Evolutionary conservation across 1,140 invertebrate genomes (phyloP), one percentile per base, ranked within the genome.

Genomic region (Formica selysi): DNA sequence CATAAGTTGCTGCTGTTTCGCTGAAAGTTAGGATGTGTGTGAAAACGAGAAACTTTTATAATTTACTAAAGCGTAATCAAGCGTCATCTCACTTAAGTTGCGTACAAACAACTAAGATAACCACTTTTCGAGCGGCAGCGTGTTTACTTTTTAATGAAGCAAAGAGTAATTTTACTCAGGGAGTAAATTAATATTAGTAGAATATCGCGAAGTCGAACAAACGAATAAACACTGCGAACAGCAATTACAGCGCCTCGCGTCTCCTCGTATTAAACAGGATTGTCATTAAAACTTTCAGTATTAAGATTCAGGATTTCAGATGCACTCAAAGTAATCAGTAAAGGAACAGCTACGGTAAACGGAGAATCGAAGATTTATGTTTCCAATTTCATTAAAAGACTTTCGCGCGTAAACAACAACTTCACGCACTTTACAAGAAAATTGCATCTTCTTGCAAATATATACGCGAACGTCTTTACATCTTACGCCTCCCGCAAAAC

Each of bases 341-440:
- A 73, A 73, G 19, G 54, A 29, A 59, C 32, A 80, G 38, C 11
- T 41, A 22, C 11, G 67, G 67, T 26, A 7, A 32, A 22, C 16
- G 38, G 13, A 83, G 38, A 73, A 83, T 83, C 54, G 67, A 83
- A 83, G 79, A 83, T 83, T 83, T 83, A 83, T 73, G 68, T 83
- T 73, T 74, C 13, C 68, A 83, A 83, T 83, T 83, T 74, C 67
- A 83, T 83, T 83, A 62, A 83, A 73, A 73, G 68, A 61, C 26
- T 59, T 44, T 22, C 38, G 19, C 38, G 19, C 8, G 68, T 41
- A 74, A 83, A 83, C 38, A 71, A 68, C n/a, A 71, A 59, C 54
- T 73, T 83, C 2, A 44, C 54, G 54, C 54, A 83, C 38, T 73
- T 59, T 5, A 19, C 7, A 62, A 41, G 68, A 22, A 48, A 83